Evolutionary conservation across 2,113 vertebrate species (phyloP).

Genomic region (Prionailurus bengalensis): DNA sequence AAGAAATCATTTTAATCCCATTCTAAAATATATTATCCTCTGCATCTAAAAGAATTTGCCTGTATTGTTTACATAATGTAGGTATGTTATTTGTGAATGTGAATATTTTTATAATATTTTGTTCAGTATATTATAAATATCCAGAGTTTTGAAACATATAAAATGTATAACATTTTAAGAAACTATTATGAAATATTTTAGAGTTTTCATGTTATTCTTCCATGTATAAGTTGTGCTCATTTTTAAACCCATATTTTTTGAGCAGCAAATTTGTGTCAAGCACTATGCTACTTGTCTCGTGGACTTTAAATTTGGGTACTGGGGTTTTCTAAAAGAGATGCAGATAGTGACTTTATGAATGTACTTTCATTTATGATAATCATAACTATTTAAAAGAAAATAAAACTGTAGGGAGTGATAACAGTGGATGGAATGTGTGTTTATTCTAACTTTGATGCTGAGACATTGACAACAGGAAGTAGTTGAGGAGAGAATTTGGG

Average conservation of each 20-base stretch:
- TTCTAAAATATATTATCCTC: not conserved
- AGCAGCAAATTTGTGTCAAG: not conserved
- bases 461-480: not conserved
- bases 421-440: not conserved
- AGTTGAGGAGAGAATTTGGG: not conserved
- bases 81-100: not conserved
- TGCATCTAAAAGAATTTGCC: not conserved
- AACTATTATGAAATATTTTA: not conserved
- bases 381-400: not conserved
- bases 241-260: not conserved
- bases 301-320: not conserved
- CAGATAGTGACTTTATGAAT: not conserved
- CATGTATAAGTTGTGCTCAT: not conserved
- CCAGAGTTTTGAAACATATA: not conserved
- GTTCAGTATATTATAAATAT: not conserved
- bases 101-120: not conserved
- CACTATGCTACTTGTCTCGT: not conserved
- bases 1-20: not conserved
- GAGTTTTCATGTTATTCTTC: not conserved
- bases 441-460: not conserved
- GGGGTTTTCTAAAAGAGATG: not conserved
- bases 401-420: not conserved
- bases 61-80: not conserved
- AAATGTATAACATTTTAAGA: not conserved
- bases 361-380: not conserved